These are phyloP conservation scores for Acyrthosiphon pisum DNA, from an alignment of 1,140 invertebrate genomes.

Conservation along the genomic window DNA sequence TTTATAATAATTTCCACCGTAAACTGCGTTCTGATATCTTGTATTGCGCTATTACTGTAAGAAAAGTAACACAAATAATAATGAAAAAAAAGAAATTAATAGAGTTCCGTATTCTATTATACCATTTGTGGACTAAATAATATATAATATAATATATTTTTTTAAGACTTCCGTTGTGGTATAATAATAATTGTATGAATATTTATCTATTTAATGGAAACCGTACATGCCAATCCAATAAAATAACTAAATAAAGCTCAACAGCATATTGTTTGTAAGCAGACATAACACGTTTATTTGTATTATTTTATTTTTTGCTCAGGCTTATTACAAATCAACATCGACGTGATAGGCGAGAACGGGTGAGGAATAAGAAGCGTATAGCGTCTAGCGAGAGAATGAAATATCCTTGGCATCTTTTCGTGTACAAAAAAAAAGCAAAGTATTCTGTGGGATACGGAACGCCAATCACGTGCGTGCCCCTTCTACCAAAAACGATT, in stretches of 20 bases:
- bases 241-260: neutral
- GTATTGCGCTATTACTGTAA: neutral
- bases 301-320: neutral
- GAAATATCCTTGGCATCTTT: conserved; percentile 27
- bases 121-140: neutral
- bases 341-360: neutral
- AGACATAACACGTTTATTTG: neutral
- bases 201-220: neutral
- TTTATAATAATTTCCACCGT: neutral
- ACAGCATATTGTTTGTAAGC: neutral
- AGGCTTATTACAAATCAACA: neutral
- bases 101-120: neutral
- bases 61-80: neutral
- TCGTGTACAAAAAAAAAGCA: conserved; percentile 6
- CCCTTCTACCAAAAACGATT: conserved; percentile 11
- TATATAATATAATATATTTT: too few species aligned
- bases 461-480: conserved; percentile 49
- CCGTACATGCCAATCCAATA: neutral
- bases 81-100: neutral
- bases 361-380: neutral
- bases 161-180: neutral
- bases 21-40: neutral
- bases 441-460: conserved; percentile 25
- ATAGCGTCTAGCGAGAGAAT: neutral
- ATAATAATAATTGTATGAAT: neutral